Percentiles rank a stretch among this genome's conserved stretches.
These are phyloP conservation scores for Poeciliopsis turneri DNA, from an alignment of 2,797 vertebrate species.

Conservation along the genomic window DNA sequence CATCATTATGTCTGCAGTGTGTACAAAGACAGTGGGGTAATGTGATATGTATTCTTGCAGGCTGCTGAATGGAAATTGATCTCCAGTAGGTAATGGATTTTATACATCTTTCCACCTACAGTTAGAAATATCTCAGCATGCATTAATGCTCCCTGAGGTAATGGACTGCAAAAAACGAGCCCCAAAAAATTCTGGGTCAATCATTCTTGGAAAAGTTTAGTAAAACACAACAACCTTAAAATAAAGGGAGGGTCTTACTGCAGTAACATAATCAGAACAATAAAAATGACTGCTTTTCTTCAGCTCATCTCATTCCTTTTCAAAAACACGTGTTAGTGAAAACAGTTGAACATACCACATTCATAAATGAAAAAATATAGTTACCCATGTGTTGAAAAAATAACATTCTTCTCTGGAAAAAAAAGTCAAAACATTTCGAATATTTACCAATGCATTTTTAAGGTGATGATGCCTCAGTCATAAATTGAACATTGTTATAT, in stretches of 20 bases:
- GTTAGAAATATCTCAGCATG: slow-evolving; percentile 26
- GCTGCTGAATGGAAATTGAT: slow-evolving; percentile 17
- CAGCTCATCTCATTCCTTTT: background rate
- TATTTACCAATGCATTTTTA: background rate
- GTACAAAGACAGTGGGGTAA: background rate
- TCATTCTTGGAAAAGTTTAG: background rate
- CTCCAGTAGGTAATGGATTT: slow-evolving; percentile 37
- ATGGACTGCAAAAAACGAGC: slow-evolving; percentile 19
- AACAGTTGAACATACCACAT: background rate
- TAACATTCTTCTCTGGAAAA: background rate
- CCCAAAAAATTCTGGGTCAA: background rate
- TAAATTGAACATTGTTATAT: background rate
- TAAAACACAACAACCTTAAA: background rate
- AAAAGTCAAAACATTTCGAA: background rate
- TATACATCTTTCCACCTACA: slow-evolving; percentile 18
- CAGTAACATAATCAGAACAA: background rate
- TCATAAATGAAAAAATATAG: background rate
- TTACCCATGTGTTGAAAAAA: background rate
- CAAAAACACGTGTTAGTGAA: background rate
- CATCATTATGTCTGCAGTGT: slow-evolving; percentile 3
- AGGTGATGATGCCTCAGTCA: background rate
- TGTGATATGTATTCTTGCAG: slow-evolving; percentile 30
- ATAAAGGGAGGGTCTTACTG: background rate
- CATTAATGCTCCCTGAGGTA: slow-evolving; percentile 25
- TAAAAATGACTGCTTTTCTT: background rate